Evolutionary conservation across 1,140 invertebrate genomes (phyloP), one percentile per base, ranked within the genome.

Genomic region (Psix sp.): DNA sequence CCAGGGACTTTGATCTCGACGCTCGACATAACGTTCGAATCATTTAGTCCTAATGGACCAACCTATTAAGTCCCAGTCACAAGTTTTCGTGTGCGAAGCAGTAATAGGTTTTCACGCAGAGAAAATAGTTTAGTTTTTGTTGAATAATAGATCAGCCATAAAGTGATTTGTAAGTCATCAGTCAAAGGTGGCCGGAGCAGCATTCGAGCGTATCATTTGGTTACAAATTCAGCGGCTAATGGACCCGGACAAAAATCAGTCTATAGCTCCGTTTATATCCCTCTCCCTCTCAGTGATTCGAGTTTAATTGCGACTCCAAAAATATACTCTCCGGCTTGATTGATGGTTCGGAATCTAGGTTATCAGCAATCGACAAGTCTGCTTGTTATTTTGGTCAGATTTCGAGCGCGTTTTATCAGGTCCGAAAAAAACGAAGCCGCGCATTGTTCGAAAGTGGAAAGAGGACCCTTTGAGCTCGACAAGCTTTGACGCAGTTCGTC

Each of bases 41-140:
- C 52, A 13, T 17, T 15, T 39, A 36, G 54, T n/a, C 46, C 39
- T 74, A 74, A 75, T 71, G 66, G 60, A 49, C 33, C 40, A 7
- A 10, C 14, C 33, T 56, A 51, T 43, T 20, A 14, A 38, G 31
- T 52, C 43, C 26, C 20, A 35, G 38, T 67, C 38, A 76, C 71
- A 67, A 66, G 71, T 76, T 76, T 52, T 21, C 31, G 24, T 26
- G 46, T 51, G 15, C 35, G 33, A 52, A 66, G 20, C 13, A 54
- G 48, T 75, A 70, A 75, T 75, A 59, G 54, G 17, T 54, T 43
- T 54, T 71, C 48, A 63, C 39, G 65, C 60, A 59, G 59, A 24
- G 60, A 70, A 72, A 67, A 72, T 63, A 63, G 74, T 72, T 71
- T 65, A 40, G 36, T 59, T 66, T 66, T 39, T 62, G 42, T 54